These are phyloP conservation scores for Calyptommatus sinebrachiatus DNA, from an alignment of 2,113 vertebrate species.

Conservation along the genomic window DNA sequence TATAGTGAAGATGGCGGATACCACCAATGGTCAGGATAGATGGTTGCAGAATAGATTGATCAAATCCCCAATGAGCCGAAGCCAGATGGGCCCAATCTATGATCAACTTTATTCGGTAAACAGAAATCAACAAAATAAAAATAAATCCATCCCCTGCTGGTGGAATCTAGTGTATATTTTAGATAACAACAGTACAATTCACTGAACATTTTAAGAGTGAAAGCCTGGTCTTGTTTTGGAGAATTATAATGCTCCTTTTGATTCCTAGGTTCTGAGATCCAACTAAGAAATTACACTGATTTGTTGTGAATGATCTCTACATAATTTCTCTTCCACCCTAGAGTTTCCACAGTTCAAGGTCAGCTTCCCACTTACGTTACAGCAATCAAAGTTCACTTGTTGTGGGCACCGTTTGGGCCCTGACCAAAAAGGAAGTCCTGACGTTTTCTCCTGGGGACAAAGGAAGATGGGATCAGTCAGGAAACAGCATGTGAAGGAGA, in stretches of 20 bases:
- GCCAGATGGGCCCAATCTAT: background rate
- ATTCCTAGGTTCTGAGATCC: background rate
- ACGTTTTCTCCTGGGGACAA: conserved; percentile 66
- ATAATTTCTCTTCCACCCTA: background rate
- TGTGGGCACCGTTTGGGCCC: conserved; percentile 79
- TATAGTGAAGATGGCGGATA: background rate
- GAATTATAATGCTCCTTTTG: background rate
- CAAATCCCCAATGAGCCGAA: background rate
- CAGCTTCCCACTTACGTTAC: conserved; percentile 69
- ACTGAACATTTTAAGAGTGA: background rate
- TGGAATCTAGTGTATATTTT: background rate
- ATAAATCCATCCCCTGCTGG: background rate
- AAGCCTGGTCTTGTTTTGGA: background rate
- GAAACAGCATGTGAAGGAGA: background rate
- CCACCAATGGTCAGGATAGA: too few species aligned
- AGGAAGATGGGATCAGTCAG: background rate
- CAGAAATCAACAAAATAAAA: background rate
- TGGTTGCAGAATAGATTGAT: background rate
- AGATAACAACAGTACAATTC: background rate
- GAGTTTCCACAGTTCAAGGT: background rate
- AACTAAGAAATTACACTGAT: rapidly evolving
- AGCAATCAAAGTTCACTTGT: conserved; percentile 73
- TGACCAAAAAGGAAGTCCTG: conserved; percentile 78
- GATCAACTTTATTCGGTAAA: background rate
- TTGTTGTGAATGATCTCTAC: rapidly evolving